These are phyloP conservation scores for Pseudolycoriella hygida DNA, from an alignment of 2,888 invertebrate genomes.

Conservation along the genomic window DNA sequence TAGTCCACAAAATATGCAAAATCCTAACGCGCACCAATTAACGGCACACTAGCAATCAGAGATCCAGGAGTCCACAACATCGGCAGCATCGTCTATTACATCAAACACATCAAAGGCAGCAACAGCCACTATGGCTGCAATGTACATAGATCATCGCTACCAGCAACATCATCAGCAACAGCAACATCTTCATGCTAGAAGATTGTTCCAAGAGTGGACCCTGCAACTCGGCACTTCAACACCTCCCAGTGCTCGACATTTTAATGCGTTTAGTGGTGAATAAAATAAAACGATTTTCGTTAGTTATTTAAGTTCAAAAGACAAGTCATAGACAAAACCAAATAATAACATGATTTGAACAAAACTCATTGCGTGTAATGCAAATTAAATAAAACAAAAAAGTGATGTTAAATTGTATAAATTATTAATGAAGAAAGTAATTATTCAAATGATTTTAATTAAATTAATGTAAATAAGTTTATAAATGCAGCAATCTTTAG, in stretches of 20 bases:
- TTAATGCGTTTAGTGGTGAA: constrained; percentile 29
- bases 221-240: constrained; percentile 27
- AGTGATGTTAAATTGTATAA: constrained; percentile 3
- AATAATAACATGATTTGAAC: constrained; percentile 6
- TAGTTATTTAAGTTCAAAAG: too few species aligned
- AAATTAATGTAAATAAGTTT: background rate
- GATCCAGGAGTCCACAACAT: constrained; percentile 50
- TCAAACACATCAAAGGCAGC: constrained; percentile 12
- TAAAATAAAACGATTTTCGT: constrained; percentile 12
- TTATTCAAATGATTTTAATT: background rate
- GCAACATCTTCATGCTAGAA: constrained; percentile 27
- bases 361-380: constrained; percentile 4
- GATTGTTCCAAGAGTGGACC: constrained; percentile 29
- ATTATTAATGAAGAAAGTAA: background rate
- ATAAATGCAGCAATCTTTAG: too few species aligned
- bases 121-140: constrained; percentile 2
- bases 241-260: constrained; percentile 22
- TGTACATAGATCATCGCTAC: constrained; percentile 26
- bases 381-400: constrained; percentile 3
- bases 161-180: constrained; percentile 29
- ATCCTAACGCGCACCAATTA: constrained; percentile 57
- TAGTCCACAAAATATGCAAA: constrained; percentile 56
- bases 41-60: constrained; percentile 72
- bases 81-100: constrained; percentile 14
- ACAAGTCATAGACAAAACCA: constrained; percentile 1